Percentiles rank a stretch among this genome's conserved stretches.
Evolutionary conservation across 2,888 invertebrate genomes (phyloP).

Genomic region (Latrodectus elegans): DNA sequence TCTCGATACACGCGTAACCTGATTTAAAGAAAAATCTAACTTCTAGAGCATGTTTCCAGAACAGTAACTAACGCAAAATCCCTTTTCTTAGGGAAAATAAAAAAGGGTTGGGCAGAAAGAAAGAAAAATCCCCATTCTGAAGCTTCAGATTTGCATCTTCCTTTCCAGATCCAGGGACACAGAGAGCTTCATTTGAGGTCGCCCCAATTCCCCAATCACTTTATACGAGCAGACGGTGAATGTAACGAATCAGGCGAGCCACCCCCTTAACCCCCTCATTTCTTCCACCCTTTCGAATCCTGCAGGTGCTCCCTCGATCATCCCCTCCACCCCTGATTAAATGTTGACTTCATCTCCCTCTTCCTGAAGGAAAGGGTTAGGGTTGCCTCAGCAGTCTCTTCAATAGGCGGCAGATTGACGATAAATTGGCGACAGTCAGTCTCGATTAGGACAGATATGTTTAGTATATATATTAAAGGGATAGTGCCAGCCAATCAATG

Average conservation of each 20-base stretch:
- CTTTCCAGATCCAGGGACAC: constrained; percentile 21
- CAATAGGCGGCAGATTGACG: constrained; percentile 6
- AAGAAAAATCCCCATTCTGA: neutral
- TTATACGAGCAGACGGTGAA: constrained; percentile 36
- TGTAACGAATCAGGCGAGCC: constrained; percentile 38
- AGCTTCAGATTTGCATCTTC: neutral
- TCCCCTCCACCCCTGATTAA: constrained; percentile 50
- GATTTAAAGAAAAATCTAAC: neutral
- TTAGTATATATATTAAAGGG: too few relatives aligned
- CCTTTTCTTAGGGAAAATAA: neutral
- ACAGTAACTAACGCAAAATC: neutral
- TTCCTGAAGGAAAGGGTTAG: constrained; percentile 54
- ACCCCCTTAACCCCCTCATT: constrained; percentile 2
- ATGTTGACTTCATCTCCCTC: constrained; percentile 55
- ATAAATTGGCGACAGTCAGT: constrained; percentile 57
- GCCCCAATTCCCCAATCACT: constrained; percentile 64
- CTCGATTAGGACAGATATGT: neutral
- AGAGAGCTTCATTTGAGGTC: constrained; percentile 60
- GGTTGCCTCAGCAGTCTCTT: constrained; percentile 26
- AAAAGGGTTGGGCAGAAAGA: neutral
- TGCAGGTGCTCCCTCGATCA: constrained; percentile 27
- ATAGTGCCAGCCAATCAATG: too few relatives aligned
- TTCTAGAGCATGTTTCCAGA: neutral
- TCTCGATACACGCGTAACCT: neutral
- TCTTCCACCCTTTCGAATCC: constrained; percentile 15